These are phyloP conservation scores for Pachypsylla venusta DNA, from an alignment of 1,140 invertebrate genomes.

Conservation along the genomic window DNA sequence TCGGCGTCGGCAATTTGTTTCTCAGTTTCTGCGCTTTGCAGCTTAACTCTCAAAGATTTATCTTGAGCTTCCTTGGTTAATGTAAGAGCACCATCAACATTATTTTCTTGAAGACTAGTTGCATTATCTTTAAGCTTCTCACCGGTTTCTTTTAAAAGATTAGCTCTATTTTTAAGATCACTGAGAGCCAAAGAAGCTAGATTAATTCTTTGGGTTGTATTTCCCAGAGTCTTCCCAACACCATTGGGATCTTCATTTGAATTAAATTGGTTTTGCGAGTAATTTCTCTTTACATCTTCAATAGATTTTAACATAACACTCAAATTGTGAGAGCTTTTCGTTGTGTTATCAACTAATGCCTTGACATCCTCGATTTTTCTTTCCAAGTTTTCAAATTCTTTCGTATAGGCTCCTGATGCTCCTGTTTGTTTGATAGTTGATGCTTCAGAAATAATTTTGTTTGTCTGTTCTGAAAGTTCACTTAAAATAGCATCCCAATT, in stretches of 20 bases:
- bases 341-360: conserved; percentile 53
- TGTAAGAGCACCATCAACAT: conserved; percentile 86
- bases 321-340: conserved; percentile 47
- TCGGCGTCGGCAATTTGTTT: conserved; percentile 55
- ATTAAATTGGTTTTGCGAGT: conserved; percentile 35
- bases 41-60: conserved; percentile 47
- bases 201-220: conserved; percentile 59
- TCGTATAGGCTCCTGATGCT: conserved; percentile 82
- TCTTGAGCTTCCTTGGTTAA: conserved; percentile 66
- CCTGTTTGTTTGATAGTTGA: conserved; percentile 82
- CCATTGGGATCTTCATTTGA: conserved; percentile 40
- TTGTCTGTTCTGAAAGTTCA: conserved; percentile 51
- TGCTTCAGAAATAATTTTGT: conserved; percentile 62
- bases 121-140: conserved; percentile 65
- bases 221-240: conserved; percentile 48
- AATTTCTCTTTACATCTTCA: conserved; percentile 24
- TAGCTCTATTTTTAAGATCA: conserved; percentile 52
- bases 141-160: conserved; percentile 54
- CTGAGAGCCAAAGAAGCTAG: conserved; percentile 60
- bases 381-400: conserved; percentile 84
- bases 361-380: conserved; percentile 63
- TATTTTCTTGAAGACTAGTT: conserved; percentile 81
- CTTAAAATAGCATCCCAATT: conserved; percentile 90
- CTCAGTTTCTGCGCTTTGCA: conserved; percentile 37
- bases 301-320: neutral